phyloP scores from a whole-genome alignment of 92 coral and sea anemone genomes.

The Porites cylindrica region DNA sequence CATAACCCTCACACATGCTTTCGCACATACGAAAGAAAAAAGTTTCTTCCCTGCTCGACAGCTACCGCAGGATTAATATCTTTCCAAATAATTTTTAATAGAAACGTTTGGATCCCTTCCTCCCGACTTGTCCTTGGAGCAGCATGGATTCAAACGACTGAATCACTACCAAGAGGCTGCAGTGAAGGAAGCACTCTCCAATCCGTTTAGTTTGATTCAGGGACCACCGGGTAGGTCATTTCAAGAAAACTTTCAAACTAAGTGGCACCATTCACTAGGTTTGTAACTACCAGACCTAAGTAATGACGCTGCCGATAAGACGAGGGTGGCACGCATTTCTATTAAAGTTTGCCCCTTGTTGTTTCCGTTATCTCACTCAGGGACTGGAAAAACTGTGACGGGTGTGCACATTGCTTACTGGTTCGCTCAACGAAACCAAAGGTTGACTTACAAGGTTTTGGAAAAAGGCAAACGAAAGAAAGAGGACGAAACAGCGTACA shows the following conservation, averaged over 20 bases:
- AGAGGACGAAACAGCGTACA: neutral
- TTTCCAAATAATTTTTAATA: neutral
- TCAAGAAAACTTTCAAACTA: neutral
- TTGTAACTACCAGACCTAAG: too few relatives aligned
- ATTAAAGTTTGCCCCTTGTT: too few relatives aligned
- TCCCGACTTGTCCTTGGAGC: constrained; percentile 52
- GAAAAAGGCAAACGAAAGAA: constrained; percentile 20
- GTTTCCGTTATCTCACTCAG: constrained; percentile 39
- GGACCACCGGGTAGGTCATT: constrained; percentile 94
- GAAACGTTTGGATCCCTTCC: constrained; percentile 27
- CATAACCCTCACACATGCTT: too few relatives aligned
- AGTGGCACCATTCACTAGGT: too few relatives aligned
- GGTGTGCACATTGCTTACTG: constrained; percentile 97
- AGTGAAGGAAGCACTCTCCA: constrained; percentile 72
- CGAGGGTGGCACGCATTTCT: too few relatives aligned
- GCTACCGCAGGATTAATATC: neutral
- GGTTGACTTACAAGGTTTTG: constrained; percentile 2
- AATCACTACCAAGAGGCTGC: constrained; percentile 75
- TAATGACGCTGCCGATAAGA: too few relatives aligned
- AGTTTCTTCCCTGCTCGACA: neutral
- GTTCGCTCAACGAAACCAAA: constrained; percentile 80
- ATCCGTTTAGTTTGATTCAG: constrained; percentile 87
- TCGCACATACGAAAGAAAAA: too few relatives aligned
- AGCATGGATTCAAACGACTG: constrained; percentile 49
- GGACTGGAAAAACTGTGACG: constrained; percentile 97